phyloP scores from a whole-genome alignment of 1,140 invertebrate species.

The Solen grandis region DNA sequence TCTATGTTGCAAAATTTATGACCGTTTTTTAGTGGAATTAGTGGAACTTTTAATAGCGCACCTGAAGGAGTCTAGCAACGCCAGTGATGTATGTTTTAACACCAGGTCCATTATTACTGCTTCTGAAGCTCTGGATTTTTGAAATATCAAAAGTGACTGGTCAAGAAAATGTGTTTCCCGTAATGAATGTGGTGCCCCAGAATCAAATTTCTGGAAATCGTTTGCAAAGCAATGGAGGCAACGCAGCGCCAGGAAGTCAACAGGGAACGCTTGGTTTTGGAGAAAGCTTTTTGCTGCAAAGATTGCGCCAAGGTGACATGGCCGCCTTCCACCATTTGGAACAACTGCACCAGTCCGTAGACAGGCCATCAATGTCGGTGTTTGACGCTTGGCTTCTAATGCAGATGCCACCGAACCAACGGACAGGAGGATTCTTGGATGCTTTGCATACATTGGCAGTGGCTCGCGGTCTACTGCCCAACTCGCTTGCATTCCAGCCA shows the following conservation, averaged over 20 bases:
- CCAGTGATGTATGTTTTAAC: no score
- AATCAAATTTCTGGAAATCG: no score
- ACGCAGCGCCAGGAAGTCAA: neutral
- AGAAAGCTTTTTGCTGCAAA: conserved; percentile 35
- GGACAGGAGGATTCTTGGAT: conserved; percentile 25
- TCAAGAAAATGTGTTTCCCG: no score
- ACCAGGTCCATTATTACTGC: no score
- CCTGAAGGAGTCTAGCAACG: no score
- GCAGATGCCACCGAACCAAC: neutral
- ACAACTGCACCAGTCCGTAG: conserved; percentile 16
- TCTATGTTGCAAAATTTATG: no score
- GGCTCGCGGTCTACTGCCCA: conserved; percentile 18
- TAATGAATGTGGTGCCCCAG: no score
- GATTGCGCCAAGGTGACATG: conserved; percentile 31
- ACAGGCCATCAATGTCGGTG: conserved; percentile 28
- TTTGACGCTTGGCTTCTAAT: conserved; percentile 26
- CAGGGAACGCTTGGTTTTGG: conserved; percentile 8
- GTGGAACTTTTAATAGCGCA: no score
- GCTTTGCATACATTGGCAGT: conserved; percentile 34
- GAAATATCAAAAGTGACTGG: no score
- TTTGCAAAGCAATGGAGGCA: no score
- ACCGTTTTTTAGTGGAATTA: no score
- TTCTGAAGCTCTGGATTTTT: no score
- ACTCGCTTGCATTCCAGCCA: conserved; percentile 15
- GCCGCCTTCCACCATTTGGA: conserved; percentile 13